Percentiles rank a stretch among this genome's conserved stretches.
These are phyloP conservation scores for Cotesia glomerata DNA, from an alignment of 1,140 invertebrate species.

Conservation along the genomic window DNA sequence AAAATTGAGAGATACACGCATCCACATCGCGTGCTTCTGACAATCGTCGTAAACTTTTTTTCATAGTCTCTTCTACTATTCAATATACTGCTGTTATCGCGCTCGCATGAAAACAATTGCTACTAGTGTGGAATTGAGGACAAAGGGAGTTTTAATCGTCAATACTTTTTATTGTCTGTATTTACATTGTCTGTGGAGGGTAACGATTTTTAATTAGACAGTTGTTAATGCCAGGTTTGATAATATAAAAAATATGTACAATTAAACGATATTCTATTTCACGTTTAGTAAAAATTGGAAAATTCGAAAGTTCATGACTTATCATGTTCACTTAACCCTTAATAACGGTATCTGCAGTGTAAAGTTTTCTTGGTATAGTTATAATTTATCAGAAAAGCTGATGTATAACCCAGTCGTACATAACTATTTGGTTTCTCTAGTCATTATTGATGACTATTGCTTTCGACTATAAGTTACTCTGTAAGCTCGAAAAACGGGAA, in stretches of 20 bases:
- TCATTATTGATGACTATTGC: slow-evolving; percentile 21
- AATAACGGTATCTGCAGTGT: too few species aligned
- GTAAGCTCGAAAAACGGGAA: slow-evolving; percentile 20
- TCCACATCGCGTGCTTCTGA: not conserved
- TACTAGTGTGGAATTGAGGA: not conserved
- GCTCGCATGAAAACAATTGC: not conserved
- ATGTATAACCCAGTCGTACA: not conserved
- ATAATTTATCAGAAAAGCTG: not conserved
- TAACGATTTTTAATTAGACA: not conserved
- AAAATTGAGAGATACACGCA: not conserved
- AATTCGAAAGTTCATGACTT: too few species aligned
- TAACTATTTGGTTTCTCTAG: slow-evolving; percentile 10
- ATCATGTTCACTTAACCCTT: too few species aligned
- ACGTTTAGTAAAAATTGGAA: too few species aligned
- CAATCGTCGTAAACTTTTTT: not conserved
- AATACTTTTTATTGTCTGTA: not conserved
- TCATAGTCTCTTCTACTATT: not conserved
- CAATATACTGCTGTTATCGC: not conserved
- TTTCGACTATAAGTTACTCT: not conserved
- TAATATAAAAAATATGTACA: too few species aligned
- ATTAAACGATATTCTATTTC: too few species aligned
- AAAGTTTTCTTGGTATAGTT: not conserved
- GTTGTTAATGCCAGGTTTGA: too few species aligned
- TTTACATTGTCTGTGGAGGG: not conserved
- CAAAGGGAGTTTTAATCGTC: not conserved